These are phyloP conservation scores for Herminia tarsipennalis DNA, from an alignment of 2,888 invertebrate genomes.

Conservation along the genomic window DNA sequence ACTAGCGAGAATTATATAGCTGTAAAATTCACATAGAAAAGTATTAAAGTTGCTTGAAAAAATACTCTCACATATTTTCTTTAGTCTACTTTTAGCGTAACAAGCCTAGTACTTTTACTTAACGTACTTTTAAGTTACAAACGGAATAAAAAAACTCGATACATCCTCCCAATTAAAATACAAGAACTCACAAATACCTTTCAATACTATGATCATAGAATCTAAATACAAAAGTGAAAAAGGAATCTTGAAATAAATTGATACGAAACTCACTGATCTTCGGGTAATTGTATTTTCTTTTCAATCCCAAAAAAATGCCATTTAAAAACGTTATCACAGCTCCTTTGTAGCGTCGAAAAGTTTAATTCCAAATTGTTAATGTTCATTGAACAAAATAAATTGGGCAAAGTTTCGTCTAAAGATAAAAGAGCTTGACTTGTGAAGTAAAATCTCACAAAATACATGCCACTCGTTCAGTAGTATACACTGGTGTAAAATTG, in stretches of 20 bases:
- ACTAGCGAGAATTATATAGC: too few species aligned
- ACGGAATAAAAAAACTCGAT: too few species aligned
- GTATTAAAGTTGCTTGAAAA: too few species aligned
- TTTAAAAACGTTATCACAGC: constrained; percentile 46
- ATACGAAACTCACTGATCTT: constrained; percentile 35
- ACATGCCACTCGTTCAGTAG: constrained; percentile 16
- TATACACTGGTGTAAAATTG: constrained; percentile 5
- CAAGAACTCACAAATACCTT: background rate
- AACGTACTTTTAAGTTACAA: too few species aligned
- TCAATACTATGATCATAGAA: constrained; percentile 8
- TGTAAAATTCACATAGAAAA: too few species aligned
- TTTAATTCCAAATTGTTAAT: constrained; percentile 60
- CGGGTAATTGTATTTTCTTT: constrained; percentile 38
- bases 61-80: too few species aligned
- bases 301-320: constrained; percentile 41
- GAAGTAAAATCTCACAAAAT: constrained; percentile 41
- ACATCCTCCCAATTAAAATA: constrained; percentile 13
- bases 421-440: constrained; percentile 53
- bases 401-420: constrained; percentile 49
- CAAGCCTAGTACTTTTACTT: too few species aligned
- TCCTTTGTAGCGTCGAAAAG: constrained; percentile 54
- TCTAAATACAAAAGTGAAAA: constrained; percentile 20
- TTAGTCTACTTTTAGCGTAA: too few species aligned
- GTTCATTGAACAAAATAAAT: constrained; percentile 63
- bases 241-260: constrained; percentile 35